These are phyloP conservation scores for Craterocephalus amniculus DNA, from an alignment of 2,797 vertebrate species.

Conservation along the genomic window DNA sequence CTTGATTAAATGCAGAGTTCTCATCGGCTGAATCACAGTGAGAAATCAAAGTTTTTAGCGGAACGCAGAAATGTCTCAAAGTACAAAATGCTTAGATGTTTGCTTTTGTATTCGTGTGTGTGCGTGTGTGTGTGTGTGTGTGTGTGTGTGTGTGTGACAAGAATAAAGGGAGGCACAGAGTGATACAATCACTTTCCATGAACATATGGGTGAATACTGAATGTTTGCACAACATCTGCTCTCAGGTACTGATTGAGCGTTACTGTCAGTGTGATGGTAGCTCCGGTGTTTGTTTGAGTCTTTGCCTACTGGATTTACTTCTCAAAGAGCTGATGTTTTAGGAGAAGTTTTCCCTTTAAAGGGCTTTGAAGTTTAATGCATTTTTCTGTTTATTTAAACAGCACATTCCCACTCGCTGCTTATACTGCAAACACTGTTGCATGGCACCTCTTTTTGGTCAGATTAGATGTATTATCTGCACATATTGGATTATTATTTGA, in stretches of 20 bases:
- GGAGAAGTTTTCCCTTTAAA: slow-evolving; percentile 3
- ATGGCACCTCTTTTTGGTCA: slow-evolving; percentile 6
- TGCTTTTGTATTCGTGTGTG: neutral
- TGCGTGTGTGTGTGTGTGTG: neutral
- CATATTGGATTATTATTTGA: slow-evolving; percentile 4
- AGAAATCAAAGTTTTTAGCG: neutral
- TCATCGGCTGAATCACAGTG: neutral
- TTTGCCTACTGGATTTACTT: slow-evolving; percentile 7
- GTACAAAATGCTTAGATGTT: slow-evolving; percentile 18
- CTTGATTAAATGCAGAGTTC: neutral
- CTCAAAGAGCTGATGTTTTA: slow-evolving; percentile 15
- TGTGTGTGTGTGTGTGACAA: slow-evolving; percentile 1
- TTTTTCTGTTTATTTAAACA: slow-evolving; percentile 3
- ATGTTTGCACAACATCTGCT: slow-evolving; percentile 46
- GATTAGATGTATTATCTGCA: slow-evolving; percentile 1
- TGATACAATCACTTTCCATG: slow-evolving; percentile 1
- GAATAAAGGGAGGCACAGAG: slow-evolving; percentile 15
- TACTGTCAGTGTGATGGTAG: neutral
- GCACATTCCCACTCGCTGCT: neutral
- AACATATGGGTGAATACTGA: slow-evolving; percentile 34
- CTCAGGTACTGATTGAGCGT: slow-evolving; percentile 15
- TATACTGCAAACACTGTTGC: neutral
- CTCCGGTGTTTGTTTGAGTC: slow-evolving; percentile 4
- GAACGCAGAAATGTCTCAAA: neutral
- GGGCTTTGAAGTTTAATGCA: slow-evolving; percentile 7